Evolutionary conservation across 2,113 vertebrate genomes (phyloP).

Genomic region (Aegithalos caudatus): DNA sequence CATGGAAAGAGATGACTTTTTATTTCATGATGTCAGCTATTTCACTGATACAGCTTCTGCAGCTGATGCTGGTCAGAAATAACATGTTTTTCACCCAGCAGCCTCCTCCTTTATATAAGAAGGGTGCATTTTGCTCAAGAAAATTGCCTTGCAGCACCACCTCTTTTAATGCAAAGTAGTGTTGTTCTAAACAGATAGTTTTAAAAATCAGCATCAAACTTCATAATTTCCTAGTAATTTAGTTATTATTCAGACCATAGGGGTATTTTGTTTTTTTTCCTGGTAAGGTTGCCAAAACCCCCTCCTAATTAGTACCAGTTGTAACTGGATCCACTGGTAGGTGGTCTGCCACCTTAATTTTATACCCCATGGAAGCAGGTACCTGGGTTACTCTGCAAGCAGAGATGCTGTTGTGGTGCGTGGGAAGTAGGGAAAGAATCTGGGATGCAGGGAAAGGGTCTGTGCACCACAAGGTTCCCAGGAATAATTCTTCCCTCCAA

Average conservation of each 20-base stretch:
- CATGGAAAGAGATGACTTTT: not conserved
- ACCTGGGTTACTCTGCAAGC: not conserved
- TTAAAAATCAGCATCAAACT: not conserved
- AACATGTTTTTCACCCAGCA: conserved; percentile 13
- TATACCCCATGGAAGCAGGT: not conserved
- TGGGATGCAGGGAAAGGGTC: no score
- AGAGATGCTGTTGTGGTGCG: not conserved
- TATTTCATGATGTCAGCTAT: conserved; percentile 8
- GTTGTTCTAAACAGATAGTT: not conserved
- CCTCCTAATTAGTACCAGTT: not conserved
- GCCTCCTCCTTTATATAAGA: not conserved
- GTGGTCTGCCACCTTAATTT: not conserved
- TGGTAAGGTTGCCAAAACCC: accelerated
- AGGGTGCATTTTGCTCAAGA: not conserved
- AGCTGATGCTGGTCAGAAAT: conserved; percentile 27
- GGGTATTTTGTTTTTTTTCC: not conserved
- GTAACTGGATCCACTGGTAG: not conserved
- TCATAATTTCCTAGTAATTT: not conserved
- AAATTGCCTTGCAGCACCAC: not conserved
- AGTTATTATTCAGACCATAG: not conserved
- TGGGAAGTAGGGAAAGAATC: not conserved
- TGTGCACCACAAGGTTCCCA: not conserved
- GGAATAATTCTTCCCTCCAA: not conserved
- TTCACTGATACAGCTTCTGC: conserved; percentile 1
- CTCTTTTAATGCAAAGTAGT: not conserved